Conservation (phyloP, 2,888 invertebrate genomes). For the Neria commutata region DNA sequence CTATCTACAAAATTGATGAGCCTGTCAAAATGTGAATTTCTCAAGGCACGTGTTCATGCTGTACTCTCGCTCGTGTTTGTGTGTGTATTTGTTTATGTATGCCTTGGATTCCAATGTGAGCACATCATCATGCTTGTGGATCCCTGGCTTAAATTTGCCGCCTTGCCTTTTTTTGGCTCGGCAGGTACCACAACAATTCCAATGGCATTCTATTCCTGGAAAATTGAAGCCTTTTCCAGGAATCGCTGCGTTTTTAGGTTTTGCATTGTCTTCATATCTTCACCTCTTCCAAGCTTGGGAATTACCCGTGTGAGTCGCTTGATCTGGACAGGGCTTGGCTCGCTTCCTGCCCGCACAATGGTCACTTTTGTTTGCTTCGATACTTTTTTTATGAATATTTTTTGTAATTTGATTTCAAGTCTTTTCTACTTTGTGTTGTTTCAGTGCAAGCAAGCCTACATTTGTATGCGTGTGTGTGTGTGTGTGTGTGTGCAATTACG, state of each 20-base stretch:
- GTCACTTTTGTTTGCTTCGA: constrained; percentile 3
- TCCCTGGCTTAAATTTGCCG: constrained; percentile 44
- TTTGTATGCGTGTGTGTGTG: constrained; percentile 13
- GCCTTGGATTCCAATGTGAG: neutral
- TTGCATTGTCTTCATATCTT: neutral
- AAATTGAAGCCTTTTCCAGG: constrained; percentile 47
- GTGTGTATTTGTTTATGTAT: neutral
- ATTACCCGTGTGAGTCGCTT: no score
- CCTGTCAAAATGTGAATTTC: constrained; percentile 52
- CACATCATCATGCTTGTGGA: no score
- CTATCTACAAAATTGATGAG: constrained; percentile 52
- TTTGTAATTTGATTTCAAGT: neutral
- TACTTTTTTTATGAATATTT: constrained; percentile 3
- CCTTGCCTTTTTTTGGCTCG: constrained; percentile 7
- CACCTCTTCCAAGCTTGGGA: constrained; percentile 3
- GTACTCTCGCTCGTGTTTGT: neutral
- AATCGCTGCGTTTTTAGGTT: constrained; percentile 36
- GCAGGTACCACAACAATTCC: constrained; percentile 26
- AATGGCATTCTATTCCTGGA: constrained; percentile 38
- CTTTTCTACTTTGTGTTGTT: constrained; percentile 1
- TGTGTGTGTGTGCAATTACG: constrained; percentile 25
- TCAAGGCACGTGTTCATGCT: constrained; percentile 6
- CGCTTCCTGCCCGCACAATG: no score
- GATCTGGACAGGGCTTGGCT: no score
- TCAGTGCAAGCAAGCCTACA: constrained; percentile 39